Evolutionary conservation across 2,113 vertebrate species (phyloP).

Genomic region (Rhinichthys klamathensis): DNA sequence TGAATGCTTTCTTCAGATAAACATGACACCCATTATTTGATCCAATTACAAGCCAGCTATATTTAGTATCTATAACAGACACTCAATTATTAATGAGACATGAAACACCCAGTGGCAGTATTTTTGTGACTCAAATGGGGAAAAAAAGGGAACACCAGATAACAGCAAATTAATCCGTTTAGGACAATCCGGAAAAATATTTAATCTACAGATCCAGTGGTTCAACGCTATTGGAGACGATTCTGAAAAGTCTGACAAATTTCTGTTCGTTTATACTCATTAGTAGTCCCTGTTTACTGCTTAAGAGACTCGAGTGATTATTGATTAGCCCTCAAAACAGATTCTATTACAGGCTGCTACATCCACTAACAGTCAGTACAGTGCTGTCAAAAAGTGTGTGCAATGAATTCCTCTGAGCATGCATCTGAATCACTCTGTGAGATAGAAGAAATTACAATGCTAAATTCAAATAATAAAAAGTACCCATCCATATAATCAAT

Average conservation of each 20-base stretch:
- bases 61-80: conserved; percentile 49
- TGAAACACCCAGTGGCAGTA: conserved; percentile 44
- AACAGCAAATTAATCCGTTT: conserved; percentile 40
- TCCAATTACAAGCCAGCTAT: conserved; percentile 52
- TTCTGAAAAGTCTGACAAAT: conserved; percentile 6
- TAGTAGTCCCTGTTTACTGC: conserved; percentile 13
- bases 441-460: too few relatives aligned
- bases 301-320: conserved; percentile 22
- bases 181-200: conserved; percentile 21
- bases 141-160: conserved; percentile 6
- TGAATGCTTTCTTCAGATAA: conserved; percentile 39
- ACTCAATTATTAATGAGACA: conserved; percentile 60
- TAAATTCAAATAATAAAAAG: neutral
- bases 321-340: conserved; percentile 38
- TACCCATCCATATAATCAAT: neutral
- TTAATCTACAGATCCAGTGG: neutral
- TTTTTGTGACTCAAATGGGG: conserved; percentile 28
- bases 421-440: neutral
- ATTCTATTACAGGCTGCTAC: conserved; percentile 15
- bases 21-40: conserved; percentile 33
- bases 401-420: neutral
- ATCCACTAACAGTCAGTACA: conserved; percentile 1
- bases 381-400: neutral
- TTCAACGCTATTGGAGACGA: conserved; percentile 14
- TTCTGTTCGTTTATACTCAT: conserved; percentile 40